A percentile compares a stretch with the other conserved stretches of the same genome.
Conservation (phyloP, 2,888 invertebrate species). For the Galeopsomyia nigrocyanea region DNA sequence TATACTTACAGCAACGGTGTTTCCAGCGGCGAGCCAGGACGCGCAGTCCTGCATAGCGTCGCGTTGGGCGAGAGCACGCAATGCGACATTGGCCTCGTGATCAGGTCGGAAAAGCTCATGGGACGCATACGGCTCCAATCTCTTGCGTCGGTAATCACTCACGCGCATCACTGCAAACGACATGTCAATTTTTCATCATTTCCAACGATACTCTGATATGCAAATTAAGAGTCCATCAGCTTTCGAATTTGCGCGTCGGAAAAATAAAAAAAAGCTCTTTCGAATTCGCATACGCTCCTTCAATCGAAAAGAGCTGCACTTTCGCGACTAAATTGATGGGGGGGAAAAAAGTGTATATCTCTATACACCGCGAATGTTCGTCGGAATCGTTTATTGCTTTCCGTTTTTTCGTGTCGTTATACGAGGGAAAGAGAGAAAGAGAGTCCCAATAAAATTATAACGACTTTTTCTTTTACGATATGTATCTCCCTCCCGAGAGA, state of each 20-base stretch:
- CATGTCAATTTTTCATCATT: too few species aligned
- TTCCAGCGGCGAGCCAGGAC: constrained; percentile 82
- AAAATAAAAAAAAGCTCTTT: too few species aligned
- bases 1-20: constrained; percentile 83
- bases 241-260: too few species aligned
- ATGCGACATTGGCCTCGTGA: constrained; percentile 84
- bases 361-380: too few species aligned
- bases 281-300: too few species aligned
- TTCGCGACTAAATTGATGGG: too few species aligned
- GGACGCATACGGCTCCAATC: constrained; percentile 84
- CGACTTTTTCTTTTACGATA: too few species aligned
- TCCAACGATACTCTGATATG: too few species aligned
- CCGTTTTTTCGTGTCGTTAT: not conserved
- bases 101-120: constrained; percentile 91
- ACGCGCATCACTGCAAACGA: constrained; percentile 86
- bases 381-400: too few species aligned
- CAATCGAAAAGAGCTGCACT: too few species aligned
- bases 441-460: not conserved
- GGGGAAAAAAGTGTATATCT: too few species aligned
- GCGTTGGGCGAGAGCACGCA: constrained; percentile 85
- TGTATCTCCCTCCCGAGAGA: not conserved
- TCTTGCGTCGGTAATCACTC: constrained; percentile 89
- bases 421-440: not conserved
- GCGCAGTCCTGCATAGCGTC: constrained; percentile 90
- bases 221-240: too few species aligned